Base-by-base conservation (phyloP, 2,797 vertebrate genomes). In the Pipistrellus pipistrellus region DNA sequence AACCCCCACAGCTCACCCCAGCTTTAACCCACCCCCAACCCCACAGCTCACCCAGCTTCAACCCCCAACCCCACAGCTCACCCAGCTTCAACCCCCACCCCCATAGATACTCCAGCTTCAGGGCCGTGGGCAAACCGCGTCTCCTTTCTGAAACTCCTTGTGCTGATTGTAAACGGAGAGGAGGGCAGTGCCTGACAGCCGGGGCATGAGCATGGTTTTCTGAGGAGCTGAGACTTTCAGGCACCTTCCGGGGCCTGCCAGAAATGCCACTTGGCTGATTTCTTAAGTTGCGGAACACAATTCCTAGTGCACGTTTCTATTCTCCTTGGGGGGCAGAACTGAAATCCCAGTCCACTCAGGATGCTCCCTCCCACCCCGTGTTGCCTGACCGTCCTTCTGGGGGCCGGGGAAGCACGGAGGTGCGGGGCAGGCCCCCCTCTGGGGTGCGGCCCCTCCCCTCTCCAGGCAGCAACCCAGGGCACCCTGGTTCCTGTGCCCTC, bases 281-380 rank as follows among this genome's bases (percentile, higher is more conserved):
- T 59, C 75, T 76, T 72, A 59, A 86, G 7, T n/a, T 55, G 53
- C 30, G 51, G 12, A 80, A 27, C 38, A 93, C 92, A 21, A 88
- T 72, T 88, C 95, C n/a, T 76, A 41, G 75, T 86, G 30, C 91
- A 86, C n/a, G 18, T 82, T 78, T 46, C 78, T 68, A 25, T 77
- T 82, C 44, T 46, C 85, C 8, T 69, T 44, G 4, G 4, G 17
- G 21, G 17, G 3, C 13, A 62, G 55, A 73, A 72, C 68, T 25
- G 66, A 93, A 95, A 73, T 35, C 38, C 68, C 66, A 53, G 4
- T 59, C 57, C 27, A 27, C 32, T 88, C 66, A 46, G 73, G n/a
- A 41, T 2, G 1, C 15, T 10, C 6, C 4, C 0, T 4, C 25
- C 59, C 44, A 27, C 59, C 48, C 35, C 25, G 23, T 2, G 2